These are phyloP conservation scores for Caradrina kadenii DNA, from an alignment of 2,888 invertebrate species.

Conservation along the genomic window DNA sequence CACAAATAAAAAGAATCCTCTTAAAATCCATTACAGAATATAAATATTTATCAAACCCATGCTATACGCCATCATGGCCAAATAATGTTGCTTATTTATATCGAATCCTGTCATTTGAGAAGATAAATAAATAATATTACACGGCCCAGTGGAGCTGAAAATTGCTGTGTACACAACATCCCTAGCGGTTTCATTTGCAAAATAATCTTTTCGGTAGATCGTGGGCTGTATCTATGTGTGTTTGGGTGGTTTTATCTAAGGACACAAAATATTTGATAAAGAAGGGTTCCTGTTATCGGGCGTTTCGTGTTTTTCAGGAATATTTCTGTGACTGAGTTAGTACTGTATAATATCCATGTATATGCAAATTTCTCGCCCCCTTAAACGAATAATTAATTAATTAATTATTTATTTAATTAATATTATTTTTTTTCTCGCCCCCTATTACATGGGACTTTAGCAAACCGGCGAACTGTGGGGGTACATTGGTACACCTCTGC, in stretches of 20 bases:
- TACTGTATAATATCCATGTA: too few relatives aligned
- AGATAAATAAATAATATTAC: slow-evolving; percentile 86
- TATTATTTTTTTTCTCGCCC: too few relatives aligned
- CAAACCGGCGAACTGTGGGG: too few relatives aligned
- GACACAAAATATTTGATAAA: slow-evolving; percentile 10
- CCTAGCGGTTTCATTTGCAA: slow-evolving; percentile 64
- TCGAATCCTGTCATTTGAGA: slow-evolving; percentile 82
- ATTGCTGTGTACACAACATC: slow-evolving; percentile 75
- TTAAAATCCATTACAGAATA: slow-evolving; percentile 36
- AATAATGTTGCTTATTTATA: slow-evolving; percentile 78
- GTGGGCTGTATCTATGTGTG: not conserved
- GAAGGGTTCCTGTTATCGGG: slow-evolving; percentile 8
- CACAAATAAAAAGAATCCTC: slow-evolving; percentile 6
- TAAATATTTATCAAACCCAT: slow-evolving; percentile 54
- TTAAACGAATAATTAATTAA: too few relatives aligned
- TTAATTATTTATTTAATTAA: too few relatives aligned
- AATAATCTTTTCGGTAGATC: slow-evolving; percentile 61
- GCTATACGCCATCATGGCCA: slow-evolving; percentile 45
- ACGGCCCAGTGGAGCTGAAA: slow-evolving; percentile 81
- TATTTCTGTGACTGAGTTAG: not conserved
- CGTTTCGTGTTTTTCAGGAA: not conserved
- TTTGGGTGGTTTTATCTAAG: slow-evolving; percentile 14
- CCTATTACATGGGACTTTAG: too few relatives aligned
- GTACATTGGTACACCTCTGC: too few relatives aligned
- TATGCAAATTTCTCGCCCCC: too few relatives aligned